Conservation (phyloP, 1,140 invertebrate genomes). For the Drosophila lini region DNA sequence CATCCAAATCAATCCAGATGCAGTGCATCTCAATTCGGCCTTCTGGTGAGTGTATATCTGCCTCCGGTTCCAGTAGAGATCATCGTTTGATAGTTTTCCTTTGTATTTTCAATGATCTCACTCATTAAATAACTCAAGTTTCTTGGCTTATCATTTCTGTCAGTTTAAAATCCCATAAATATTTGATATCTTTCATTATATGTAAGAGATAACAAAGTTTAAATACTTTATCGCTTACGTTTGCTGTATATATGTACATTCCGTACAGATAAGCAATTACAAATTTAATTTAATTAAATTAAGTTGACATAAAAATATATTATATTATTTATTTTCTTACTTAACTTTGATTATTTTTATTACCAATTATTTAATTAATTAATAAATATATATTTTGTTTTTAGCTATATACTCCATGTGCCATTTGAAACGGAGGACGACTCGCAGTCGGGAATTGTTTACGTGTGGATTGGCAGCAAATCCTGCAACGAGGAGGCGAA, state of each 20-base stretch:
- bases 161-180: neutral
- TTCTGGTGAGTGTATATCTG: conserved; percentile 88
- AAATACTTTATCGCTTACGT: neutral
- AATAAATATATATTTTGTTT: too few relatives aligned
- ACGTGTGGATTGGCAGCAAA: conserved; percentile 98
- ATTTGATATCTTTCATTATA: neutral
- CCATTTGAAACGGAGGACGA: conserved; percentile 96
- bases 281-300: too few relatives aligned
- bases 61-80: too few relatives aligned
- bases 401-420: conserved; percentile 97
- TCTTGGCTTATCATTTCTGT: conserved; percentile 26
- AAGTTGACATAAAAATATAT: too few relatives aligned
- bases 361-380: too few relatives aligned
- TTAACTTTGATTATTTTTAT: too few relatives aligned
- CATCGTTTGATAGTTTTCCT: neutral
- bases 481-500: conserved; percentile 94
- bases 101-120: neutral
- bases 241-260: neutral
- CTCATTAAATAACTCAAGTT: too few relatives aligned
- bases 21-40: conserved; percentile 91
- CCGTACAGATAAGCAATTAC: too few relatives aligned
- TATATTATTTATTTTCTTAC: too few relatives aligned
- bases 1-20: conserved; percentile 94
- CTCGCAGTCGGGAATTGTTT: conserved; percentile 95
- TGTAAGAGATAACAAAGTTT: neutral